Base-by-base conservation (phyloP, 2,888 invertebrate species). In the Eremobia ochroleuca region DNA sequence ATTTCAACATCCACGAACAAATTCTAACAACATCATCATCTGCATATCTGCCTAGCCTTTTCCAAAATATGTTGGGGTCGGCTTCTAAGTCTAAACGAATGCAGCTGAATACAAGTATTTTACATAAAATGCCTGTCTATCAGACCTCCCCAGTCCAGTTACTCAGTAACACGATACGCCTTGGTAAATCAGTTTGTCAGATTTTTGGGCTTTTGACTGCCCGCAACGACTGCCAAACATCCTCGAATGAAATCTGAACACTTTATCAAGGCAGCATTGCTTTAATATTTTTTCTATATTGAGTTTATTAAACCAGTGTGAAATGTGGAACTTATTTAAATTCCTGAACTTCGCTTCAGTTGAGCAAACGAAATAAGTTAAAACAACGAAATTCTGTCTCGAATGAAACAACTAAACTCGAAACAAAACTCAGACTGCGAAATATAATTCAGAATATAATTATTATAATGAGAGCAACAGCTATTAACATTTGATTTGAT, bases 361-460 rank as follows among this genome's bases (percentile, higher is more conserved):
- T 67, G 13, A 31, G 13, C 13, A 28, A 43, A 15, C 31, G 15
- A 31, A 67, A 25, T 46, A 67, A 6, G n/a, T 61, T 68, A 59
- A 59, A 34, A 37, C 28, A 70, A 31, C 37, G 3, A 28, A 65
- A 43, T 70, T 31, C 15, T 28, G 25, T 28, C 1, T 40, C 40
- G 28, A 31, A 43, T 31, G 25, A 40, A 31, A 65, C 28, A 65
- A 40, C 9, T n/a, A 4, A 65, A 40, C 21, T 34, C 31, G 21
- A 34, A 62, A 78, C 55, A 52, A 77, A 68, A 25, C 31, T 25
- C 6, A 18, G 34, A 52, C 61, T 34, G 18, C 2, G 9, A 62
- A 62, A 55, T n/a, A 55, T 15, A 59, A 62, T 52, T 28, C 1
- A 0, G 4, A 69, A 31, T 55, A 13, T 34, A 31, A 77, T 77